A percentile compares a stretch with the other conserved stretches of the same genome.
These are phyloP conservation scores for Callorhinus ursinus DNA, from an alignment of 2,113 vertebrate genomes.

Conservation along the genomic window DNA sequence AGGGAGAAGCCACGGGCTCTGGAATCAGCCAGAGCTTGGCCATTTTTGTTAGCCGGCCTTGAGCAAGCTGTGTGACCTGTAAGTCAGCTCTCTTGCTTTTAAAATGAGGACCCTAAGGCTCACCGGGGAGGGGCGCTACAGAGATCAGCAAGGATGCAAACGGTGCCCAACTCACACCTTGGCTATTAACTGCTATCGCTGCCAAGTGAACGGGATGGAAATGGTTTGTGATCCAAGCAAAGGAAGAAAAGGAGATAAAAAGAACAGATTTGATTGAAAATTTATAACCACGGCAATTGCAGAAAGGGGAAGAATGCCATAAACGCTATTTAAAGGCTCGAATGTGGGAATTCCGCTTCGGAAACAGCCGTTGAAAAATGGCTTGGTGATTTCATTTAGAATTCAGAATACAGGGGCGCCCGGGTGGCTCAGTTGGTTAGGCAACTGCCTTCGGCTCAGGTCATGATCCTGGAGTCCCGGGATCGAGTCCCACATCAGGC, in stretches of 20 bases:
- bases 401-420: not conserved
- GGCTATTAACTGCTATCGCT: not conserved
- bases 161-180: not conserved
- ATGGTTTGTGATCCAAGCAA: not conserved
- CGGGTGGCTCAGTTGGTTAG: no score
- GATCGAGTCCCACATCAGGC: no score
- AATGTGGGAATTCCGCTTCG: not conserved
- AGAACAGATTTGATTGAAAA: not conserved
- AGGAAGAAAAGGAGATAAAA: not conserved
- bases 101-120: not conserved
- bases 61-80: not conserved
- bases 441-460: no score
- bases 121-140: not conserved
- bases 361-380: not conserved
- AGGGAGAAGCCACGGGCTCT: accelerated
- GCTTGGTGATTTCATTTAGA: not conserved
- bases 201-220: not conserved
- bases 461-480: no score
- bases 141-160: not conserved
- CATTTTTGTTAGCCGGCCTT: not conserved
- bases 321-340: not conserved
- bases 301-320: not conserved
- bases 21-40: not conserved
- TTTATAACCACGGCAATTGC: not conserved
- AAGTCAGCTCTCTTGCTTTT: not conserved